Evolutionary conservation across 1,140 invertebrate species (phyloP).

Genomic region (Antheraea mylitta): DNA sequence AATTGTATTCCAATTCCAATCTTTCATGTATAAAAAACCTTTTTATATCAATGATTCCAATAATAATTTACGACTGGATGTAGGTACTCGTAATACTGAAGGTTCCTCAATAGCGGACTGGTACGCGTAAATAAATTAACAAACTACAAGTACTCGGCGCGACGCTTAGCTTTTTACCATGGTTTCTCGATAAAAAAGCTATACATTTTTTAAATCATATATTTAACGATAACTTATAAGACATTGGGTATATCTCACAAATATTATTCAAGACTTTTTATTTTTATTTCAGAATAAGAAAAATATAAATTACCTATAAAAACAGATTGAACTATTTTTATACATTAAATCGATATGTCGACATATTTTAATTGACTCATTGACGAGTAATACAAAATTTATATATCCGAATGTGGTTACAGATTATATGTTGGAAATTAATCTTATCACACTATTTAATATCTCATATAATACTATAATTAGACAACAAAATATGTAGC

Average conservation of each 20-base stretch:
- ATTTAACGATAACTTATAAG: background rate
- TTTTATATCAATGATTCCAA: background rate
- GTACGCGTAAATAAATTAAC: slow-evolving; percentile 22
- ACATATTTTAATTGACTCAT: too few relatives aligned
- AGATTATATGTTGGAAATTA: too few relatives aligned
- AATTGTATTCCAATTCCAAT: too few relatives aligned
- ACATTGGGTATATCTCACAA: background rate
- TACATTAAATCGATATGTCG: too few relatives aligned
- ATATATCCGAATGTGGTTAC: too few relatives aligned
- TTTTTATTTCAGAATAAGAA: background rate
- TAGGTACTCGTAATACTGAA: slow-evolving; percentile 20
- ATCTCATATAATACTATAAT: background rate
- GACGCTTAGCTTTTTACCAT: slow-evolving; percentile 1
- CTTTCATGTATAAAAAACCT: too few relatives aligned
- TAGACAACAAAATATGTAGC: background rate
- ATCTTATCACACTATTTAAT: too few relatives aligned
- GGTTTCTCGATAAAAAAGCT: slow-evolving; percentile 1
- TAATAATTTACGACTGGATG: slow-evolving; percentile 10
- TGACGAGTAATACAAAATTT: too few relatives aligned
- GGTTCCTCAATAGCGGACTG: slow-evolving; percentile 25
- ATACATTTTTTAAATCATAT: background rate
- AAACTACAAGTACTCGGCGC: background rate
- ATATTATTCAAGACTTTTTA: background rate
- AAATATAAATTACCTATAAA: background rate
- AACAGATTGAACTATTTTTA: background rate